phyloP scores from a whole-genome alignment of 1,140 invertebrate species.

The Muscidifurax raptorellus region DNA sequence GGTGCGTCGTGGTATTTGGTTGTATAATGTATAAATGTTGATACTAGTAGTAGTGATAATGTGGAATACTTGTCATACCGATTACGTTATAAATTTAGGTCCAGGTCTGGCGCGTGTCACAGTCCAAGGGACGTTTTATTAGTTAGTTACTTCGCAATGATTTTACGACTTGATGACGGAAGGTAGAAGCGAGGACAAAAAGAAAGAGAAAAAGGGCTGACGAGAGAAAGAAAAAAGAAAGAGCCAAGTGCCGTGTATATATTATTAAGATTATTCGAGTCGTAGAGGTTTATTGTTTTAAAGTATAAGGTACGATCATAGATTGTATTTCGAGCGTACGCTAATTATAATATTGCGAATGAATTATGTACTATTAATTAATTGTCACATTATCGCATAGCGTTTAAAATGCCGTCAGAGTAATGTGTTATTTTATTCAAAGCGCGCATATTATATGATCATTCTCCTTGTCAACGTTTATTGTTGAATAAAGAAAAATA shows the following conservation, averaged over 20 bases:
- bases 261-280: slow-evolving; percentile 54
- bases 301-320: slow-evolving; percentile 64
- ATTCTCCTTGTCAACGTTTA: slow-evolving; percentile 39
- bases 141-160: slow-evolving; percentile 43
- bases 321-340: slow-evolving; percentile 66
- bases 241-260: slow-evolving; percentile 63
- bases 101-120: slow-evolving; percentile 18
- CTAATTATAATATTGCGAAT: slow-evolving; percentile 55
- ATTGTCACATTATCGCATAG: slow-evolving; percentile 54
- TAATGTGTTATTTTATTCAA: slow-evolving; percentile 52
- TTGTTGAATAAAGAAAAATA: slow-evolving; percentile 38
- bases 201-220: slow-evolving; percentile 6
- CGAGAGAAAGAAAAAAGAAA: slow-evolving; percentile 26
- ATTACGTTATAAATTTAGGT: slow-evolving; percentile 57
- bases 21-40: slow-evolving; percentile 75
- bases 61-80: slow-evolving; percentile 70
- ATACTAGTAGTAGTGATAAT: slow-evolving; percentile 71
- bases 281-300: slow-evolving; percentile 58
- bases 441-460: slow-evolving; percentile 42
- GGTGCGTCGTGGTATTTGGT: slow-evolving; percentile 52
- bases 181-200: neutral
- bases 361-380: slow-evolving; percentile 53
- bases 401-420: slow-evolving; percentile 49
- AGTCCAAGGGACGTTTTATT: slow-evolving; percentile 33
- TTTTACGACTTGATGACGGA: slow-evolving; percentile 39